These are phyloP conservation scores for Dasysyrphus tricinctus DNA, from an alignment of 2,888 invertebrate species.

Conservation along the genomic window DNA sequence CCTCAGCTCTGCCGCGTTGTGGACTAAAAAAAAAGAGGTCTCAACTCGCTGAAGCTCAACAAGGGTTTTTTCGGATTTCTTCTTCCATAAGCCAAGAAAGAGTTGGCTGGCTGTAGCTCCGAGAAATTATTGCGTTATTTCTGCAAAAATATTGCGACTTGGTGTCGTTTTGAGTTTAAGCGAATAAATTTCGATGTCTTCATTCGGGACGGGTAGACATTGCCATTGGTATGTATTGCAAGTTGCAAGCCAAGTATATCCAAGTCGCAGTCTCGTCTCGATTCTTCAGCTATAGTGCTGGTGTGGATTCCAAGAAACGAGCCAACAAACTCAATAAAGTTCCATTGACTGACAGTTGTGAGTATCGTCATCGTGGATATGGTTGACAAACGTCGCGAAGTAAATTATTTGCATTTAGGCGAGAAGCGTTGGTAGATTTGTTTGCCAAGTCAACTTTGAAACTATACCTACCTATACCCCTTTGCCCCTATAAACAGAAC, in stretches of 20 bases:
- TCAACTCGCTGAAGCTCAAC: constrained; percentile 34
- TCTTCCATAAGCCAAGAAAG: constrained; percentile 4
- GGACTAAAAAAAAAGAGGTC: constrained; percentile 10
- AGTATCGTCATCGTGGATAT: constrained; percentile 47
- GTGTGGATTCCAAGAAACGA: constrained; percentile 64
- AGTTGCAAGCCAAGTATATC: no score
- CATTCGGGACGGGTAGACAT: constrained; percentile 47
- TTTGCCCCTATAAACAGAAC: neutral
- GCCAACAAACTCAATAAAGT: constrained; percentile 67
- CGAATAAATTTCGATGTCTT: constrained; percentile 75
- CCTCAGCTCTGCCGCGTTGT: constrained; percentile 8
- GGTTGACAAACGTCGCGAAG: constrained; percentile 71
- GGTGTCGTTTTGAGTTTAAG: constrained; percentile 67
- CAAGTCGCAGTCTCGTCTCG: neutral
- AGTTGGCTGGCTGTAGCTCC: constrained; percentile 5
- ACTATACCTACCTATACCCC: neutral
- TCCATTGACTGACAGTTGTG: constrained; percentile 71
- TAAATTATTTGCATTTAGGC: constrained; percentile 65
- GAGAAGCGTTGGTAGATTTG: constrained; percentile 50
- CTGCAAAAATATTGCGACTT: constrained; percentile 66
- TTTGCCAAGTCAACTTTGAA: constrained; percentile 13
- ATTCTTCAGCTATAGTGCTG: constrained; percentile 5
- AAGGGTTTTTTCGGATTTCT: constrained; percentile 20
- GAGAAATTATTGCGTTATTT: constrained; percentile 72
- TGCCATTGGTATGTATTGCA: constrained; percentile 12